phyloP scores from a whole-genome alignment of 2,888 invertebrate genomes.

The Callinectes sapidus region DNA sequence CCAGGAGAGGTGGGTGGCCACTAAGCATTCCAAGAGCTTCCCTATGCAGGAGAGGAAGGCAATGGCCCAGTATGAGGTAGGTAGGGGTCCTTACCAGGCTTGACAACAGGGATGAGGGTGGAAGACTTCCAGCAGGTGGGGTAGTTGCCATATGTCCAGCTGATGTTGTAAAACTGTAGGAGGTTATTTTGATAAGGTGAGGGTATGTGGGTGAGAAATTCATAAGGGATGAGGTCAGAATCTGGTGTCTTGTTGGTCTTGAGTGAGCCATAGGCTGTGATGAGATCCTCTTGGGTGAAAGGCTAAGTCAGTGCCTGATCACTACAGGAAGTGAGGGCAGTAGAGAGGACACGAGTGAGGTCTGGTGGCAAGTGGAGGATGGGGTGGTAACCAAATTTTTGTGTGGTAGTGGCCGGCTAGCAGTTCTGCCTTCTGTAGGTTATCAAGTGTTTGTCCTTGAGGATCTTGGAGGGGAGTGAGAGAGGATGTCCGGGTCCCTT shows the following conservation, averaged over 20 bases:
- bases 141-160: background rate
- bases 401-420: no score
- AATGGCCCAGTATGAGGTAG: background rate
- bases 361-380: background rate
- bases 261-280: background rate
- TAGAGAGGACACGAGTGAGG: no score
- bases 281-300: background rate
- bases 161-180: no score
- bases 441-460: no score
- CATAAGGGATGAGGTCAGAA: background rate
- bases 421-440: no score
- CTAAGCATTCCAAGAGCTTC: background rate
- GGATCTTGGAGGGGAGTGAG: background rate
- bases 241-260: background rate
- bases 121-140: background rate
- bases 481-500: no score
- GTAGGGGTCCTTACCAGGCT: constrained; percentile 9
- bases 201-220: background rate
- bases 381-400: no score
- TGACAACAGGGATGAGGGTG: background rate
- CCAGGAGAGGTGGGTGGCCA: background rate
- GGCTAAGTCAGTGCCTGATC: background rate
- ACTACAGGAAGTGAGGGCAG: no score
- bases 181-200: background rate
- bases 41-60: background rate